A percentile compares a stretch with the other conserved stretches of the same genome.
Conservation (phyloP, 2,797 vertebrate species). For the Tenualosa ilisha region DNA sequence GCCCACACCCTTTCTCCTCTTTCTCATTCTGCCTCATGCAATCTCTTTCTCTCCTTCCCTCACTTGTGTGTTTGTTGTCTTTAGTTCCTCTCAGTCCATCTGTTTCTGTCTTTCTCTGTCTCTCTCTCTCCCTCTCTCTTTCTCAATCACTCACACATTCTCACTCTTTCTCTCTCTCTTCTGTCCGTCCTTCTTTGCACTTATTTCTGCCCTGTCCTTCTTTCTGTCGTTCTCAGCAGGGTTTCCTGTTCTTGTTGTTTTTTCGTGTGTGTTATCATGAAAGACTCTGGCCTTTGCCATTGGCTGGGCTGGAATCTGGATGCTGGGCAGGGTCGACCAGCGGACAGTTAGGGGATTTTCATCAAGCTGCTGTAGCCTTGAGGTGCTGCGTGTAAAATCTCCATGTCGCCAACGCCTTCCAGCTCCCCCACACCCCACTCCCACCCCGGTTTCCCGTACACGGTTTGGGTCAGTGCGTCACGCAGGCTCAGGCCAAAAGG, state of each 20-base stretch:
- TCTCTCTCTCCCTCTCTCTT: background rate
- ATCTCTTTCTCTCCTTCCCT: background rate
- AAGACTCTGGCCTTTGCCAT: background rate
- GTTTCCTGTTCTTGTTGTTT: constrained; percentile 1
- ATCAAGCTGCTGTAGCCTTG: background rate
- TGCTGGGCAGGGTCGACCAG: background rate
- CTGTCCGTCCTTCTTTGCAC: background rate
- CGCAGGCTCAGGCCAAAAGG: background rate
- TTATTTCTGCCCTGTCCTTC: background rate
- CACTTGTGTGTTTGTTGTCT: background rate
- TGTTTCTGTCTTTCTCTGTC: background rate
- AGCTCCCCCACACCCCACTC: no score
- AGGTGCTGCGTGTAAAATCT: background rate
- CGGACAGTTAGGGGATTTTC: background rate
- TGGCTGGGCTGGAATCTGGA: background rate
- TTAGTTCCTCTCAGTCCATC: no score
- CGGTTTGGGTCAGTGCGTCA: background rate
- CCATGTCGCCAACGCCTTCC: background rate
- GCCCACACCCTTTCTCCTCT: background rate
- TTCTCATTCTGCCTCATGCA: background rate
- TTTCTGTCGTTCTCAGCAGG: background rate
- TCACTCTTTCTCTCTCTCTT: background rate
- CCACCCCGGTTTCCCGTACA: background rate
- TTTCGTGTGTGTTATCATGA: background rate
- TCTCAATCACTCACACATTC: background rate